These are phyloP conservation scores for Uropetala carovei DNA, from an alignment of 2,888 invertebrate genomes.

Conservation along the genomic window DNA sequence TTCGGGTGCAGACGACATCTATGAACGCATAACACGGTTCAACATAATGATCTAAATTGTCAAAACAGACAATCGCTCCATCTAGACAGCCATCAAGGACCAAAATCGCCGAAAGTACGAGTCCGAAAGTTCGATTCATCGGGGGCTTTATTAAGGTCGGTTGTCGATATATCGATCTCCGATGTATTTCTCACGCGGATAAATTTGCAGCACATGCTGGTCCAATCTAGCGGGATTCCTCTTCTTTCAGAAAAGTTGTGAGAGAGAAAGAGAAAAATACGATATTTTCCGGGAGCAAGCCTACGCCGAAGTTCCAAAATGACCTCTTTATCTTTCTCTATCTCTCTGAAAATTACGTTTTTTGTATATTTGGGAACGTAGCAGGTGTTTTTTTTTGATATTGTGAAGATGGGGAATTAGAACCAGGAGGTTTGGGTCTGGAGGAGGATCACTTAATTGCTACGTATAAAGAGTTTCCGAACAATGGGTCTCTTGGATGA, in stretches of 20 bases:
- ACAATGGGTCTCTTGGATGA: too few relatives aligned
- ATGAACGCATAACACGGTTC: not conserved
- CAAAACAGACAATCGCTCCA: not conserved
- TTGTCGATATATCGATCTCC: constrained; percentile 12
- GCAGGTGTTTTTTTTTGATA: not conserved
- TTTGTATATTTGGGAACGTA: not conserved
- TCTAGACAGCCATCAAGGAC: not conserved
- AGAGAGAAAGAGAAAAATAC: not conserved
- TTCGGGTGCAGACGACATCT: not conserved
- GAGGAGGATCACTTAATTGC: too few relatives aligned
- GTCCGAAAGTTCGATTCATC: not conserved
- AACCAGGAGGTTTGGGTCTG: not conserved
- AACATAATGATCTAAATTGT: not conserved
- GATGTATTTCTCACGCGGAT: constrained; percentile 3
- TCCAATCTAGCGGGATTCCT: not conserved
- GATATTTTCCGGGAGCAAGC: not conserved
- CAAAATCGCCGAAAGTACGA: not conserved
- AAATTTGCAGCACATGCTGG: not conserved
- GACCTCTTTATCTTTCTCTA: not conserved
- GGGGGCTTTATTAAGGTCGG: not conserved
- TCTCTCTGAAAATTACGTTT: too few relatives aligned
- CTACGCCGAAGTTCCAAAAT: not conserved
- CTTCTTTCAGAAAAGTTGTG: not conserved
- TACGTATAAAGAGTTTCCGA: too few relatives aligned
- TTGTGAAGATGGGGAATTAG: not conserved